Conservation (phyloP, 2,113 vertebrate genomes). For the Eleginops maclovinus region DNA sequence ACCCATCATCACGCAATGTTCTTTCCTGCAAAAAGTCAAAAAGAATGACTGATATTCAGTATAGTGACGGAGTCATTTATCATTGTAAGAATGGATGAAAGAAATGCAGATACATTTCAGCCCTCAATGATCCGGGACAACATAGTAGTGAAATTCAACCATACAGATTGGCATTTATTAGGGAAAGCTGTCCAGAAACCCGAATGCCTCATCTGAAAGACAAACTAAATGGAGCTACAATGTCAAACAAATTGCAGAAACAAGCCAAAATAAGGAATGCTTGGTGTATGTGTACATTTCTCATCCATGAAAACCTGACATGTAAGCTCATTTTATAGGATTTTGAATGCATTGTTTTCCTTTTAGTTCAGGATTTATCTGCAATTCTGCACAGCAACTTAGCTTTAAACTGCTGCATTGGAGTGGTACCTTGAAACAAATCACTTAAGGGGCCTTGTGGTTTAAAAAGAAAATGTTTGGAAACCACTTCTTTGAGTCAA, state of each 20-base stretch:
- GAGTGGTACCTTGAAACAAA: not conserved
- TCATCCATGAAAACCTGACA: not conserved
- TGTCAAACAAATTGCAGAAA: not conserved
- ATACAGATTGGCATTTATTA: not conserved
- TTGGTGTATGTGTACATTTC: not conserved
- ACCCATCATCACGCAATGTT: slow-evolving; percentile 1
- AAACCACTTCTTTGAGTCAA: not conserved
- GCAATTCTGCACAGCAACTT: not conserved
- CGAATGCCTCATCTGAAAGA: not conserved
- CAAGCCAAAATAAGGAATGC: not conserved
- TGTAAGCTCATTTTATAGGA: not conserved
- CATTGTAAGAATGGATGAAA: not conserved
- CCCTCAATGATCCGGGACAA: no score
- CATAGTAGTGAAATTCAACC: not conserved
- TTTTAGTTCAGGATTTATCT: not conserved
- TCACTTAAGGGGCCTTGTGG: not conserved
- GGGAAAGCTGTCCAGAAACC: not conserved
- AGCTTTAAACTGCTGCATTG: not conserved
- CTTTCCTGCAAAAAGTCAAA: slow-evolving; percentile 14
- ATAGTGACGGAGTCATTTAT: not conserved
- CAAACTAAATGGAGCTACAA: not conserved
- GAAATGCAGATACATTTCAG: not conserved
- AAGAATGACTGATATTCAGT: not conserved
- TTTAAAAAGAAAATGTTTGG: not conserved
- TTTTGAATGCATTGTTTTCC: not conserved